These are phyloP conservation scores for Drosophila mauritiana DNA, from an alignment of 1,140 invertebrate genomes.

Conservation along the genomic window DNA sequence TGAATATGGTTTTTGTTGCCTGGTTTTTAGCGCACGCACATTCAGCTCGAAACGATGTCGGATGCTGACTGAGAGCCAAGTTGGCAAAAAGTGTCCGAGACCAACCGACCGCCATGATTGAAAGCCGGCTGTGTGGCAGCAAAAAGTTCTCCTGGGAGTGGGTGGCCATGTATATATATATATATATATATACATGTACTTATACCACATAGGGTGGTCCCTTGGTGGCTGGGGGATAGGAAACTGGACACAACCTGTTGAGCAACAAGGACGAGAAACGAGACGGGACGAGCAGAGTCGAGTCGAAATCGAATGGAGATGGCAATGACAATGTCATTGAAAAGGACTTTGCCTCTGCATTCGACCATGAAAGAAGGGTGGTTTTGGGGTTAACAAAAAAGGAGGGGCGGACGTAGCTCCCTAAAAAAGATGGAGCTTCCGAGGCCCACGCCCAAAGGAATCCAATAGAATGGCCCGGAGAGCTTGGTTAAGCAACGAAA, in stretches of 20 bases:
- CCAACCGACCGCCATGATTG: slow-evolving; percentile 39
- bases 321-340: slow-evolving; percentile 68
- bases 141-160: slow-evolving; percentile 14
- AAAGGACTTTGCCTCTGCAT: slow-evolving; percentile 52
- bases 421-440: neutral
- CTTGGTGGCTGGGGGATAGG: slow-evolving; percentile 1
- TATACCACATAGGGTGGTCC: neutral
- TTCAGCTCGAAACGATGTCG: slow-evolving; percentile 64
- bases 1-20: slow-evolving; percentile 27
- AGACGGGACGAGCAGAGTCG: slow-evolving; percentile 4
- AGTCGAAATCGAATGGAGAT: slow-evolving; percentile 19
- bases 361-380: slow-evolving; percentile 47
- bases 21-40: slow-evolving; percentile 57
- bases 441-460: neutral
- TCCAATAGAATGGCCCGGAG: neutral
- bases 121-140: slow-evolving; percentile 37
- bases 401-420: neutral
- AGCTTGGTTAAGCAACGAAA: slow-evolving; percentile 39
- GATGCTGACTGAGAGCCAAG: slow-evolving; percentile 65
- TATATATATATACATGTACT: neutral
- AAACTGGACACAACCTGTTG: slow-evolving; percentile 65
- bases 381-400: neutral
- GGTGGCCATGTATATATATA: neutral
- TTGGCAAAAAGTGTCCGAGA: slow-evolving; percentile 48
- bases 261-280: slow-evolving; percentile 42